Evolutionary conservation across 2,888 invertebrate species (phyloP).

Genomic region (Epinotia brunnichana): DNA sequence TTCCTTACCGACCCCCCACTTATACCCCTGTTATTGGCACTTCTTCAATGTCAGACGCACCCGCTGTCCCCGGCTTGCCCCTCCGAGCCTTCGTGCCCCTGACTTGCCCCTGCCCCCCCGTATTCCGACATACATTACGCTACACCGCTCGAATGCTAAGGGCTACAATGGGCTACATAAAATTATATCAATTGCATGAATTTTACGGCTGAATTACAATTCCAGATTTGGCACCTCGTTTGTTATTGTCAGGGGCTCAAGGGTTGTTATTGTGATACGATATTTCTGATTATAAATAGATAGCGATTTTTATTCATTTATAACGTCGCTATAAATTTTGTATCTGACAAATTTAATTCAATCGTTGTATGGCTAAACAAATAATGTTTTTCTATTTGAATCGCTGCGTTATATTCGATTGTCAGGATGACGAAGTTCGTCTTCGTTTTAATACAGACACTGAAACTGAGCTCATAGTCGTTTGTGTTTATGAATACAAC

Average conservation of each 20-base stretch:
- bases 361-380: background rate
- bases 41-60: constrained; percentile 85
- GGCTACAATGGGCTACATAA: constrained; percentile 67
- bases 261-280: constrained; percentile 30
- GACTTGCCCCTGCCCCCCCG: constrained; percentile 51
- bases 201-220: constrained; percentile 78
- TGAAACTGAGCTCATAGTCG: constrained; percentile 39
- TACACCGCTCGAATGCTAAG: constrained; percentile 77
- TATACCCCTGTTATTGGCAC: constrained; percentile 84
- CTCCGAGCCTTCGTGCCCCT: background rate
- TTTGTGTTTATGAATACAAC: constrained; percentile 52
- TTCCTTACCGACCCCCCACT: constrained; percentile 79
- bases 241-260: constrained; percentile 48
- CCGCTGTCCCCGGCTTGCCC: constrained; percentile 53
- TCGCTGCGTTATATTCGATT: constrained; percentile 5
- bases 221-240: constrained; percentile 72
- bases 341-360: constrained; percentile 5
- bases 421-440: constrained; percentile 27
- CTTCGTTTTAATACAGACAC: constrained; percentile 21
- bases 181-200: constrained; percentile 80
- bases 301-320: constrained; percentile 22
- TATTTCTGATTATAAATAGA: constrained; percentile 36
- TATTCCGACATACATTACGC: constrained; percentile 76
- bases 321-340: constrained; percentile 3
- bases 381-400: background rate